Conservation (phyloP, 2,888 invertebrate genomes). For the Leptarthrus brevirostris region DNA sequence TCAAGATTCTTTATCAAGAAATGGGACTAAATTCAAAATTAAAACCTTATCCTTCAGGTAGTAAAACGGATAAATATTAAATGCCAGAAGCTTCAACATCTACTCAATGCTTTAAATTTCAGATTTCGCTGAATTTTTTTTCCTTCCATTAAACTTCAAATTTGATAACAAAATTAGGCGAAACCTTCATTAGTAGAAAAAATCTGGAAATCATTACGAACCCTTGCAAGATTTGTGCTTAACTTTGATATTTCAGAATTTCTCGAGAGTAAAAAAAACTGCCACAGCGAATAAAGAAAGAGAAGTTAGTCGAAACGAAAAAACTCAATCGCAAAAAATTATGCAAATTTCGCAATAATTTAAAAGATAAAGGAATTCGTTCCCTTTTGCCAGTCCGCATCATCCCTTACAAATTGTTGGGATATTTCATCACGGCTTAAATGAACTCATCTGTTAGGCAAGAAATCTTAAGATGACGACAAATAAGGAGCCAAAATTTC, state of each 20-base stretch:
- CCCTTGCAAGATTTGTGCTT: neutral
- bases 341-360: constrained; percentile 29
- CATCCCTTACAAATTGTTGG: neutral
- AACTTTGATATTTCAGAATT: neutral
- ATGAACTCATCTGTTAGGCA: constrained; percentile 49
- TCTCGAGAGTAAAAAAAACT: neutral
- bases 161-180: neutral
- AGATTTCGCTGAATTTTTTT: too few species aligned
- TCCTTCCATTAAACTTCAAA: neutral
- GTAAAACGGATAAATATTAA: too few species aligned
- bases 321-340: constrained; percentile 25
- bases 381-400: neutral
- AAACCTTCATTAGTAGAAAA: constrained; percentile 2
- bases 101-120: too few species aligned
- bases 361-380: constrained; percentile 12
- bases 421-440: constrained; percentile 30
- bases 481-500: constrained; percentile 50
- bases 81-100: too few species aligned
- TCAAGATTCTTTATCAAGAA: too few species aligned
- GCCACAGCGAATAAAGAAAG: neutral
- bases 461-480: constrained; percentile 49
- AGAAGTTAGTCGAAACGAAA: constrained; percentile 5
- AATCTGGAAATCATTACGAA: constrained; percentile 21
- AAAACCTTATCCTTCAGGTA: too few species aligned
- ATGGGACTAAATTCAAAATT: too few species aligned